phyloP scores from a whole-genome alignment of 2,797 vertebrate genomes.

The Argya squamiceps region DNA sequence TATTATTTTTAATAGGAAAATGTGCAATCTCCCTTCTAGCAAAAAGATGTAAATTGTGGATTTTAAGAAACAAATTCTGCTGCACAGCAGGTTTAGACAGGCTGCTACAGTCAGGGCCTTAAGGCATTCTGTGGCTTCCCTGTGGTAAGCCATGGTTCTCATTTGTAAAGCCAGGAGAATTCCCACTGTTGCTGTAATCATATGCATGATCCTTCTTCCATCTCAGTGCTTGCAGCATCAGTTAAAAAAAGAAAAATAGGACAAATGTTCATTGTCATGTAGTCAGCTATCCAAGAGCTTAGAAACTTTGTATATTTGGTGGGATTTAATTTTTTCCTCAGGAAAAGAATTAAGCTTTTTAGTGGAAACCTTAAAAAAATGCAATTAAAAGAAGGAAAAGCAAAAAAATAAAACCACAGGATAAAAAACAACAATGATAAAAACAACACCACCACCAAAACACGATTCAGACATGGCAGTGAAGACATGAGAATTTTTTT shows the following conservation, averaged over 20 bases:
- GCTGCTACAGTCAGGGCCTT: background rate
- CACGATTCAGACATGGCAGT: background rate
- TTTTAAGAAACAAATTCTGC: conserved; percentile 57
- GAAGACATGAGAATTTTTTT: background rate
- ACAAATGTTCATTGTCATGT: background rate
- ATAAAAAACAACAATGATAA: accelerated
- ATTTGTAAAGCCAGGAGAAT: conserved; percentile 54
- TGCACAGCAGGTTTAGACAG: conserved; percentile 49
- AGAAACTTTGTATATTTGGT: background rate
- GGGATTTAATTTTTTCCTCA: background rate
- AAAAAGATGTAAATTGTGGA: conserved; percentile 37
- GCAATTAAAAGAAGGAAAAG: background rate
- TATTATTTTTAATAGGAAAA: background rate
- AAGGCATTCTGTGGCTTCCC: conserved; percentile 40
- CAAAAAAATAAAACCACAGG: accelerated
- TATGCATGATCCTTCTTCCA: conserved; percentile 47
- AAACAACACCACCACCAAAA: background rate
- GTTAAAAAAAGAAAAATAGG: conserved; percentile 51
- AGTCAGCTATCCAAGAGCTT: background rate
- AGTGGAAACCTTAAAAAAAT: background rate
- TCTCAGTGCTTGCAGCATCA: conserved; percentile 12
- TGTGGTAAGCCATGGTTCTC: conserved; percentile 45
- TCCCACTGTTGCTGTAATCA: conserved; percentile 41
- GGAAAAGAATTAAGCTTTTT: background rate
- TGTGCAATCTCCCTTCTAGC: background rate